These are phyloP conservation scores for Dicycla oo DNA, from an alignment of 2,888 invertebrate species.

Conservation along the genomic window DNA sequence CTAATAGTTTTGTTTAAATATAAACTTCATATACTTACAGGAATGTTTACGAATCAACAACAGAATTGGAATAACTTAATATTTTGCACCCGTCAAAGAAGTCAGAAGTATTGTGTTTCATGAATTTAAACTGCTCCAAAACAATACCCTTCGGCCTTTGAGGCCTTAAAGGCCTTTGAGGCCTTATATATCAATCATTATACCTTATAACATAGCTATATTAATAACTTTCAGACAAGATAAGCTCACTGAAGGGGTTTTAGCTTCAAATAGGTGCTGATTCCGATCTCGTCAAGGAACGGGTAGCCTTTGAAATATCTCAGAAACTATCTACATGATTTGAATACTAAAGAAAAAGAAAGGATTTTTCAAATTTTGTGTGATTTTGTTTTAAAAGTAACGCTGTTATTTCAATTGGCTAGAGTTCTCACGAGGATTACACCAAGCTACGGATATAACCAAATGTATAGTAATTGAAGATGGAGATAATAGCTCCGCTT, in stretches of 20 bases:
- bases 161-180: background rate
- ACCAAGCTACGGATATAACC: background rate
- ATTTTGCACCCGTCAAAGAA: no score
- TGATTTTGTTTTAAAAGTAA: background rate
- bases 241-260: constrained; percentile 17
- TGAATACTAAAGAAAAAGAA: background rate
- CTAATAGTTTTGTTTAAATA: no score
- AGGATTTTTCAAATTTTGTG: background rate
- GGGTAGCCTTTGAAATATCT: background rate
- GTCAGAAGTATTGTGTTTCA: no score
- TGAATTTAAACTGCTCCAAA: background rate
- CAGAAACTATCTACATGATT: background rate
- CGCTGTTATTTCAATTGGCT: background rate
- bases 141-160: background rate
- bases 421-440: background rate
- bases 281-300: background rate
- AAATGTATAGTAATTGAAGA: background rate
- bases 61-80: no score
- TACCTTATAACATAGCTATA: background rate
- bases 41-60: no score
- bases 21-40: no score
- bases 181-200: background rate
- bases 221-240: constrained; percentile 8
- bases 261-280: background rate
- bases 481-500: no score